Conservation (phyloP, 2,113 vertebrate species). For the Microcebus lehilahytsara region DNA sequence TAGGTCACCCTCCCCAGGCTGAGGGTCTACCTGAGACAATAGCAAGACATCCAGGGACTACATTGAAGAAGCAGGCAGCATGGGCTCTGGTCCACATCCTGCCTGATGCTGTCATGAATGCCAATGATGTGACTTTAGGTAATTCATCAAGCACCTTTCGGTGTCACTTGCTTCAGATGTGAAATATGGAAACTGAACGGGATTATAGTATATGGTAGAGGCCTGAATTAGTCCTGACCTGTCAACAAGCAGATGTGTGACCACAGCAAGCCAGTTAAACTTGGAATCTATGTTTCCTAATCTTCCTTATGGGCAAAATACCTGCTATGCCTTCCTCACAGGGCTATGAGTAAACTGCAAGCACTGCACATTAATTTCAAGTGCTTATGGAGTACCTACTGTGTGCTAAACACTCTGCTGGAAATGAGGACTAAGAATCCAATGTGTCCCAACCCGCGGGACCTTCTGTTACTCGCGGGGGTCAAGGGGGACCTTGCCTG, state of each 20-base stretch:
- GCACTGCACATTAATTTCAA: background rate
- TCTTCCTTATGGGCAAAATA: background rate
- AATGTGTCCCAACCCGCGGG: too few relatives aligned
- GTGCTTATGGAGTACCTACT: background rate
- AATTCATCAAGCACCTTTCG: background rate
- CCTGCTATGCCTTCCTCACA: background rate
- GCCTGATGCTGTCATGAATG: background rate
- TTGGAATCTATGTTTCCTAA: background rate
- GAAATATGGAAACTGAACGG: background rate
- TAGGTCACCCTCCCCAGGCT: too few relatives aligned
- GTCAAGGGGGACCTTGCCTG: too few relatives aligned
- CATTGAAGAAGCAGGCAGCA: background rate
- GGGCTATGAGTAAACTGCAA: background rate
- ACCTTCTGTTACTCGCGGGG: too few relatives aligned
- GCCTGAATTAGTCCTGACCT: background rate
- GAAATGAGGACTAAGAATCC: background rate
- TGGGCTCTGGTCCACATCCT: background rate
- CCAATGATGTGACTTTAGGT: background rate
- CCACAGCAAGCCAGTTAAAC: background rate
- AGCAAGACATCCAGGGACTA: background rate
- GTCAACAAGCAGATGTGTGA: background rate
- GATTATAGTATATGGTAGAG: background rate
- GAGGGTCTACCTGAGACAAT: background rate
- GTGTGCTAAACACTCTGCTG: background rate
- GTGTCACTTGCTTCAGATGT: background rate